Base-by-base conservation (phyloP, 1,140 invertebrate genomes). In the Frieseomelitta varia region DNA sequence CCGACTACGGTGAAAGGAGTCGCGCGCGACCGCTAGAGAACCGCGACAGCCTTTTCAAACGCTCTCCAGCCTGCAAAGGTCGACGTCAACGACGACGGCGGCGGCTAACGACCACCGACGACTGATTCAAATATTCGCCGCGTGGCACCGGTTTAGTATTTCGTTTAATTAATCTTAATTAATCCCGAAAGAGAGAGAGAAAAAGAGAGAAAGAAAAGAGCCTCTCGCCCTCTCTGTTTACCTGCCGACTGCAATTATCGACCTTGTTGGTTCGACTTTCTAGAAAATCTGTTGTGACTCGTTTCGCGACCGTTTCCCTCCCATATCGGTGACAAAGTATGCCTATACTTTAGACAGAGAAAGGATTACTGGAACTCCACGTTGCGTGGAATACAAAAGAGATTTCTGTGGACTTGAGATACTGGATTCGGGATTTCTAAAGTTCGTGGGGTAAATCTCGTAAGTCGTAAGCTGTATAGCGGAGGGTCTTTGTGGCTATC, bases 141-240 rank as follows among this genome's bases (percentile, higher is more conserved):
- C 24, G 30, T 11, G 61, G 61, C 68, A 47, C 56, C 24, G 68
- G 72, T 76, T 65, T 47, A 47, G 76, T 58, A 53, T 30, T 30
- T 68, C 81, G 51, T 85, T 65, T 68, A 73, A 77, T 85, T 81
- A 67, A 84, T 88, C 81, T 77, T 74, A 87, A 87, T 79, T 71
- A 61, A 81, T 68, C 74, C 63, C 34, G 53, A 27, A 39, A 30
- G 27, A 68, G 69, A 82, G 79, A 53, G 17, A 47, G 39, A 10
- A 8, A 39, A 8, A 47, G 39, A 47, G 39, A 47, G 39, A 47
- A 8, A 47, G 39, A 47, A 10, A 8, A 47, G 39, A 47, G 8
- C 39, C 39, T 47, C n/a, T 68, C 15, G 21, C 19, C 30, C 14
- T 24, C 53, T 34, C 63, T 78, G 51, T 83, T 79, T 71, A 34